Evolutionary conservation across 2,888 invertebrate genomes (phyloP), one percentile per base, ranked within the genome.

Genomic region (Acrocyrtus sp.): DNA sequence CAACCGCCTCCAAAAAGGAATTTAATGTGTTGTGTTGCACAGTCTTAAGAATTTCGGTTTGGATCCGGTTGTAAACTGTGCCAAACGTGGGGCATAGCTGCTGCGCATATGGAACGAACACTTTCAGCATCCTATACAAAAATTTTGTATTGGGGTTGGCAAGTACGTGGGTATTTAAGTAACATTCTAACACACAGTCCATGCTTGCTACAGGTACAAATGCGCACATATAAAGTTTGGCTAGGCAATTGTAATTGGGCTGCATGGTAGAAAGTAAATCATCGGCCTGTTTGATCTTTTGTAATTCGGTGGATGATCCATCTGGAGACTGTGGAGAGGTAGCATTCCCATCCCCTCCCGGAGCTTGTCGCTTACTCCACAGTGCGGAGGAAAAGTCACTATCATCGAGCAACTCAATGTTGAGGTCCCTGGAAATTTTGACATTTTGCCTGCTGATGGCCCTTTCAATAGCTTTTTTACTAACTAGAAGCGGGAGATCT

Each of bases 31-130:
- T 68, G 10, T 2, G 5, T n/a, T 3, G 12, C 12, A 17, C 19
- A 22, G 26, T 24, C 43, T 27, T 26, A 2, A 61, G 8, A 19
- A 41, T 48, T 8, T n/a, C n/a, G n/a, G 39, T 12, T 1, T 29
- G 61, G 6, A 69, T 69, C 4, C 48, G 19, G 17, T 56, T 34
- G 26, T 70, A 70, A 29, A 70, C 51, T n/a, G 21, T 22, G 1
- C 63, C 70, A 45, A 70, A 63, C 1, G 70, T 57, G 17, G 70
- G 70, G 19, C 70, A 70, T 1, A 70, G 19, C n/a, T 34, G 5
- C 39, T 43, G 21, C 0, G 56, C 48, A 17, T 29, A 70, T 15
- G 41, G 39, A 24, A 34, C 19, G 21, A 56, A 70, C 1, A 57
- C 17, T 12, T 62, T 41, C 0, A 57, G 6, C 1, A 70, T n/a